A percentile compares a stretch with the other conserved stretches of the same genome.
Evolutionary conservation across 2,113 vertebrate species (phyloP).

Genomic region (Eleginops maclovinus): DNA sequence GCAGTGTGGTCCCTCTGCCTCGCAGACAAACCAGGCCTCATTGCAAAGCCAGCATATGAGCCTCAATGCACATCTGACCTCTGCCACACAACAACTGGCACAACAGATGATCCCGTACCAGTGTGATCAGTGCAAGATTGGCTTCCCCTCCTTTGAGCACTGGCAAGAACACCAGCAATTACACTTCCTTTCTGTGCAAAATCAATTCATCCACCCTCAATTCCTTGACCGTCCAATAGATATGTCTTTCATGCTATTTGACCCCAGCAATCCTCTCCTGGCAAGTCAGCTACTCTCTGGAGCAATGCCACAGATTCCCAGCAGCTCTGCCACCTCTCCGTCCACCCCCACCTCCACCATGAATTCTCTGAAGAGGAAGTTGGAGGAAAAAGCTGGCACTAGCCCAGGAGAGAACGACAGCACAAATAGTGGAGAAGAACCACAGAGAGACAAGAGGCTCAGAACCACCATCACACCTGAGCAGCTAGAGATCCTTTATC

Average conservation of each 20-base stretch:
- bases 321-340: conserved; percentile 94
- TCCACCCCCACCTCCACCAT: conserved; percentile 96
- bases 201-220: conserved; percentile 98
- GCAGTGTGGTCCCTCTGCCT: conserved; percentile 86
- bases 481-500: conserved; percentile 97
- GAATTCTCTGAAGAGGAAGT: conserved; percentile 97
- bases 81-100: conserved; percentile 91
- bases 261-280: conserved; percentile 96
- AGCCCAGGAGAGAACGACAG: conserved; percentile 98
- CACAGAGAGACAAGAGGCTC: conserved; percentile 96
- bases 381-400: conserved; percentile 96
- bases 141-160: conserved; percentile 97
- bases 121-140: conserved; percentile 98
- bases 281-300: conserved; percentile 95
- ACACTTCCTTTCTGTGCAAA: conserved; percentile 97
- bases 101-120: conserved; percentile 97
- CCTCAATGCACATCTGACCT: conserved; percentile 91
- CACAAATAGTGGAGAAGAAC: conserved; percentile 95
- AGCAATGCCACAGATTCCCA: conserved; percentile 93
- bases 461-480: conserved; percentile 99
- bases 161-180: conserved; percentile 99
- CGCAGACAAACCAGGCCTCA: conserved; percentile 91
- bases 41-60: conserved; percentile 92
- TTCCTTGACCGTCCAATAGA: conserved; percentile 96
- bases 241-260: conserved; percentile 99